phyloP scores from a whole-genome alignment of 2,888 invertebrate genomes.

The Philereme vetulata region DNA sequence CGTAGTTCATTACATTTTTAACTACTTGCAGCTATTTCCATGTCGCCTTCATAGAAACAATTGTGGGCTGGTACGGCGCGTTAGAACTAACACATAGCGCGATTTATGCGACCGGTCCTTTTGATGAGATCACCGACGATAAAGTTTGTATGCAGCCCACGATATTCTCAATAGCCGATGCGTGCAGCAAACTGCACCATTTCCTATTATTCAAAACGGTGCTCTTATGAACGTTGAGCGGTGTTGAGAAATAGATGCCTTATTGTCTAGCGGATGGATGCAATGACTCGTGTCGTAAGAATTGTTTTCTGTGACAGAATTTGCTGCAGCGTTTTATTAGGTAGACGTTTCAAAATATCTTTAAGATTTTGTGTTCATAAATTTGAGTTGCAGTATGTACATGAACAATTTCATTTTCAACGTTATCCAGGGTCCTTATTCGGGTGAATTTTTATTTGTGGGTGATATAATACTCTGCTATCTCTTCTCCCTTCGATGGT shows the following conservation, averaged over 20 bases:
- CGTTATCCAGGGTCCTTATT: background rate
- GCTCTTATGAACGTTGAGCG: constrained; percentile 52
- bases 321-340: constrained; percentile 33
- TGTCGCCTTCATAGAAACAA: constrained; percentile 84
- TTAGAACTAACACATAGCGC: constrained; percentile 81
- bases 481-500: background rate
- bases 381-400: background rate
- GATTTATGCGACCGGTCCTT: constrained; percentile 81
- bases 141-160: constrained; percentile 78
- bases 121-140: constrained; percentile 80
- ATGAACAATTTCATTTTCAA: background rate
- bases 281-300: constrained; percentile 53
- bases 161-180: constrained; percentile 76
- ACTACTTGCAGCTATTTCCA: constrained; percentile 68
- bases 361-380: background rate
- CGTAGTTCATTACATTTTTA: constrained; percentile 55
- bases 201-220: constrained; percentile 77
- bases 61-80: constrained; percentile 81
- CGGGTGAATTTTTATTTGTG: background rate
- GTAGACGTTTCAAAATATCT: constrained; percentile 23
- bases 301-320: constrained; percentile 29
- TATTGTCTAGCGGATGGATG: constrained; percentile 68
- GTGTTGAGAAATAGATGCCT: constrained; percentile 71
- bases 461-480: background rate
- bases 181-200: constrained; percentile 75